Base-by-base conservation (phyloP, 2,113 vertebrate genomes). In the Triplophysa siluroides region DNA sequence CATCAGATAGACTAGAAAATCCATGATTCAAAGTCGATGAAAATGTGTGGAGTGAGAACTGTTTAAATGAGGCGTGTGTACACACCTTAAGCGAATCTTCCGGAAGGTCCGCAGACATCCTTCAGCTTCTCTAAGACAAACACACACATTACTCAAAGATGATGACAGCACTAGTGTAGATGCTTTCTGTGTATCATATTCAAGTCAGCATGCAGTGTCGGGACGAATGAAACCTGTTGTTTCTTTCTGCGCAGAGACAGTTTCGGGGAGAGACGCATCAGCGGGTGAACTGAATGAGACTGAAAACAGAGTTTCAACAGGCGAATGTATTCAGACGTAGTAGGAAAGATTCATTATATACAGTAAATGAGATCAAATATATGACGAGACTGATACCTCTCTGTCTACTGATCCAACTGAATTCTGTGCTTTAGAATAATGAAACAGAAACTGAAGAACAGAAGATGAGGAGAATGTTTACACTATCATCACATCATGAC, bases 401-500 rank as follows among this genome's bases (percentile, higher is more conserved):
- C 87, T 87, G 65, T 91, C 88, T 0, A 91, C 62, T 1, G 91
- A 83, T 65, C 89, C 90, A 0, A 89, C 73, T 0, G 92, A 90
- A 86, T 93, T 91, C 12, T 83, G 91, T 1, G 91, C 90, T 85
- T 93, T 93, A 8, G 93, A 91, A 61, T 93, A 94, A 80, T 94
- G 92, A 83, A 94, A 94, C 78, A 94, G 82, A 77, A 94, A 94
- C 93, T 94, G 80, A 43, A 70, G 63, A 58, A 29, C 16, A 69
- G 62, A 47, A 58, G 7, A 2, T 8, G 16, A 8, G 7, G 8
- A 21, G 16, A 8, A 56, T 56, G 54, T 8, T 56, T 56, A 56
- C 10, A 19, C 18, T 7, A 13, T n/a, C 19, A 3, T 69, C 38
- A 77, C 1, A 33, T 4, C 16, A n/a, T 56, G 8, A n/a, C 13